Percentiles rank a stretch among this genome's conserved stretches.
Evolutionary conservation across 2,113 vertebrate species (phyloP).

Genomic region (Camelus bactrianus): DNA sequence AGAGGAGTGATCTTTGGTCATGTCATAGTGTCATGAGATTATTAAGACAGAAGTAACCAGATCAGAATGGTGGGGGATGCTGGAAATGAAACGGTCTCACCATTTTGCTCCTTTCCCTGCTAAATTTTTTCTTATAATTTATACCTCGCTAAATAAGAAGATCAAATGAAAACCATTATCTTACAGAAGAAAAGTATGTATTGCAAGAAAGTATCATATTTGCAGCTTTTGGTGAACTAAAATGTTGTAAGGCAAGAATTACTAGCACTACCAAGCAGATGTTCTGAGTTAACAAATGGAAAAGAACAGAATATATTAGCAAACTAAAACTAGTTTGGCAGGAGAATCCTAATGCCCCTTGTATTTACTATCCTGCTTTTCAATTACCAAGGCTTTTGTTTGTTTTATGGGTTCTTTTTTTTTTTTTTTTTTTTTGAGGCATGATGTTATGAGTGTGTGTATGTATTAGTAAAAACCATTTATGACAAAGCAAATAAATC

Average conservation of each 20-base stretch:
- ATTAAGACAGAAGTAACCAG: neutral
- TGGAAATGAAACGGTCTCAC: neutral
- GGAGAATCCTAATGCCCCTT: neutral
- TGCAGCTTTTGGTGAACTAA: neutral
- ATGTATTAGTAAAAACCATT: neutral
- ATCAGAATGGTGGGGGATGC: neutral
- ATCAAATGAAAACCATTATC: neutral
- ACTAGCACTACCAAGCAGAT: neutral
- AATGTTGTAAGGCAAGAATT: slow-evolving; percentile 12
- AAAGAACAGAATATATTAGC: neutral
- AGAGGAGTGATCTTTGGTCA: neutral
- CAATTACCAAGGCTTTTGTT: neutral
- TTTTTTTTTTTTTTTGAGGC: neutral
- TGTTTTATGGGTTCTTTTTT: neutral
- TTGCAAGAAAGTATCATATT: neutral
- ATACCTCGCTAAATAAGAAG: neutral
- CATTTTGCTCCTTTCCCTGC: neutral
- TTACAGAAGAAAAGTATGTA: neutral
- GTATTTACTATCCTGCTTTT: neutral
- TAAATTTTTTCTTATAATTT: neutral
- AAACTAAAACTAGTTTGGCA: neutral
- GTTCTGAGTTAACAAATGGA: neutral
- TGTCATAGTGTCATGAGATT: neutral
- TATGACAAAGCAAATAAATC: neutral
- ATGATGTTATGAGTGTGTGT: neutral